A percentile compares a stretch with the other conserved stretches of the same genome.
Evolutionary conservation across 2,113 vertebrate species (phyloP).

Genomic region (Ia io): DNA sequence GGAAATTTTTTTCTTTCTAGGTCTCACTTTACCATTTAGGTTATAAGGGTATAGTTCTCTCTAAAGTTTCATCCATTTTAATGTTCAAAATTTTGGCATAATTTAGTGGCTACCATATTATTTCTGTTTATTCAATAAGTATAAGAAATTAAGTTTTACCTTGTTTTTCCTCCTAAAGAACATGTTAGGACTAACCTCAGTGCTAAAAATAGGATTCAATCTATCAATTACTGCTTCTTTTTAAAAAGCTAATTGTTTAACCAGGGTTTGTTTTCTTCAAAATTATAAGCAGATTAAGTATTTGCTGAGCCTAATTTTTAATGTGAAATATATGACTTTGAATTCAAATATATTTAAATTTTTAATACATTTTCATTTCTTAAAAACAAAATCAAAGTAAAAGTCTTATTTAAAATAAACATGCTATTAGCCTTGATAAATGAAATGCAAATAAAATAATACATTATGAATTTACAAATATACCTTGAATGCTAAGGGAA

Average conservation of each 20-base stretch:
- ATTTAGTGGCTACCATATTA: background rate
- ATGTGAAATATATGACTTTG: constrained; percentile 25
- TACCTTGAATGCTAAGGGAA: constrained; percentile 1
- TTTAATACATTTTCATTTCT: constrained; percentile 30
- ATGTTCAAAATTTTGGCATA: background rate
- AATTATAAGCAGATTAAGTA: constrained; percentile 37
- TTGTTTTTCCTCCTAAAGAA: background rate
- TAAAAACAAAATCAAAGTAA: constrained; percentile 22
- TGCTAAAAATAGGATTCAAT: background rate
- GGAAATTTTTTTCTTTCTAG: background rate
- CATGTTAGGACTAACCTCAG: background rate
- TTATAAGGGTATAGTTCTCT: background rate
- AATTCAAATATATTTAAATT: constrained; percentile 9
- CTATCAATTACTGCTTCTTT: background rate
- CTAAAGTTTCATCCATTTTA: background rate
- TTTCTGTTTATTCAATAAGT: background rate
- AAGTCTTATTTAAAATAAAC: constrained; percentile 18
- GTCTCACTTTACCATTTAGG: background rate
- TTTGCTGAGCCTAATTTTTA: constrained; percentile 23
- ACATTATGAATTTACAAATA: constrained; percentile 29
- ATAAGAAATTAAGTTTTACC: background rate
- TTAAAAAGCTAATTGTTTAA: constrained; percentile 39
- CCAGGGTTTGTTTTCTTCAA: background rate
- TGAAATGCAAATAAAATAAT: constrained; percentile 44
- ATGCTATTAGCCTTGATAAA: constrained; percentile 23